These are phyloP conservation scores for Stenodera caucasica DNA, from an alignment of 2,888 invertebrate genomes.

Conservation along the genomic window DNA sequence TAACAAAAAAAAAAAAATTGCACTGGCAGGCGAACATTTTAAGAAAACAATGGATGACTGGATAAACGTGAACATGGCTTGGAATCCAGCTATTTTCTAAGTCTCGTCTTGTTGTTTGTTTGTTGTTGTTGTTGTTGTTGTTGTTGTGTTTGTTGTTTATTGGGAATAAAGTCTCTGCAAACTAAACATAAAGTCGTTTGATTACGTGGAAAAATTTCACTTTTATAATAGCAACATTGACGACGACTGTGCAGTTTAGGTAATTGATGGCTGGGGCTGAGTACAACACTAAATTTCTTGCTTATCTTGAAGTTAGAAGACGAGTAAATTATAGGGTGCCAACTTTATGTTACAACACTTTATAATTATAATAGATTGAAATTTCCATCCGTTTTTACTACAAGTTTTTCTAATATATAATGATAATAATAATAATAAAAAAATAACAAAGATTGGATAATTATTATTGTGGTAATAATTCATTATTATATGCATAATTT, in stretches of 20 bases:
- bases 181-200: neutral
- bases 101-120: neutral
- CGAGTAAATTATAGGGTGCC: constrained; percentile 7
- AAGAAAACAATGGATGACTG: constrained; percentile 24
- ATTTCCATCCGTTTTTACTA: neutral
- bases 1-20: constrained; percentile 13
- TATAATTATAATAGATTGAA: constrained; percentile 5
- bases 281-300: neutral
- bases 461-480: neutral
- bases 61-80: constrained; percentile 28
- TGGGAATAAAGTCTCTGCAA: neutral
- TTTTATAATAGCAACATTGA: neutral
- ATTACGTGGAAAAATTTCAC: neutral
- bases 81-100: constrained; percentile 16
- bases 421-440: neutral
- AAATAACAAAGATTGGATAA: neutral
- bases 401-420: neutral
- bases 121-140: neutral
- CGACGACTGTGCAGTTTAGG: neutral
- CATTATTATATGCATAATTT: neutral
- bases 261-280: neutral
- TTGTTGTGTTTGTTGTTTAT: neutral
- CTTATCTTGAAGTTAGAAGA: neutral
- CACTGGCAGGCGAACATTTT: constrained; percentile 17
- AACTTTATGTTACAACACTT: neutral